Evolutionary conservation across 1,140 invertebrate genomes (phyloP), one percentile per base, ranked within the genome.

Genomic region (Drosophila bocqueti): DNA sequence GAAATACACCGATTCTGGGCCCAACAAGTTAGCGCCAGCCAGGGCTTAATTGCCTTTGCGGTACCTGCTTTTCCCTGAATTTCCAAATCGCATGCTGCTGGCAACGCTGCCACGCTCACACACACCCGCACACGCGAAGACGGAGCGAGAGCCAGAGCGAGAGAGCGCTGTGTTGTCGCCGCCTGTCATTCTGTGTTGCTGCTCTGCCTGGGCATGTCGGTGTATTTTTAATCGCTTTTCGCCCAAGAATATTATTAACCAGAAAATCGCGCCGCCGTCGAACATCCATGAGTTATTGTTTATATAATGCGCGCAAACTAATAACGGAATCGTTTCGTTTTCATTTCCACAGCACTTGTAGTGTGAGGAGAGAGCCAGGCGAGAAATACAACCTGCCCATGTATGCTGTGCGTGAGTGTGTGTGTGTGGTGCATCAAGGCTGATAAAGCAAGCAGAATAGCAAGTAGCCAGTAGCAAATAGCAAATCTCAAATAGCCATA

Each of bases 141-240:
- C 49, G 9, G 49, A 50, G 75, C 66, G 73, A 66, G 40, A n/a
- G 57, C 66, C 69, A 66, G 40, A 15, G 57, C 15, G 40, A 34
- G 26, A 52, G 66, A 69, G 76, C 67, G 65, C 49, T 79, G 75
- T 82, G 80, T 50, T 74, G 31, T 75, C 68, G 68, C 76, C 74
- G 82, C 67, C 72, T 84, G 75, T 84, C 78, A 82, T 83, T 69
- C 66, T 87, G 62, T 81, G 77, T 84, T 84, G 76, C 79, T 83
- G 62, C 63, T 65, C 78, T 81, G 83, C 80, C 80, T 86, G 79
- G 79, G 71, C 71, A 67, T 74, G 76, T 79, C 85, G 81, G 84
- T 89, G 78, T 89, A 89, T 89, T 90, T 89, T 84, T 89, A 89
- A 84, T 90, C 84, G 79, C 63, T 54, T 65, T 43, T 31, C n/a